Percentiles rank a stretch among this genome's conserved stretches.
Conservation (phyloP, 2,797 vertebrate genomes). For the Pseudocheirus occidentalis region DNA sequence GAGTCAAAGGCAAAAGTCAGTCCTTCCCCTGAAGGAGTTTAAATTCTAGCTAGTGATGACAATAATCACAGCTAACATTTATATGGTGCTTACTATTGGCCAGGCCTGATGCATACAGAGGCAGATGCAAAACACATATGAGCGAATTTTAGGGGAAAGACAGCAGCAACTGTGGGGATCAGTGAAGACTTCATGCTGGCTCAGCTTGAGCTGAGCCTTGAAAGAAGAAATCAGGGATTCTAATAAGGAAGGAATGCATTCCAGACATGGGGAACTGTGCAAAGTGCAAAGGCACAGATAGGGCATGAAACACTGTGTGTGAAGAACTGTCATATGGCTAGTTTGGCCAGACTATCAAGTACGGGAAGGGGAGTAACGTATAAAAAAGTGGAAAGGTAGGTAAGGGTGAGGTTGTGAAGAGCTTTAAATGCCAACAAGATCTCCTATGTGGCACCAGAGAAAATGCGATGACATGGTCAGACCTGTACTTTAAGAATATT, state of each 20-base stretch:
- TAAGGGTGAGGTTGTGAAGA: not conserved
- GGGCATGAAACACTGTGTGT: not conserved
- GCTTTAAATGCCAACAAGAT: not conserved
- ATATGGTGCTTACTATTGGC: not conserved
- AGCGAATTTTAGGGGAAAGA: not conserved
- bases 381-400: not conserved
- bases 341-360: not conserved
- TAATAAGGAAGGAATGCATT: not conserved
- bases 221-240: not conserved
- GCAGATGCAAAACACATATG: not conserved
- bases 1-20: not conserved
- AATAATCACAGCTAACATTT: not conserved
- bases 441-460: not conserved
- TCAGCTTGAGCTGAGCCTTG: not conserved
- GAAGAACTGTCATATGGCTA: not conserved
- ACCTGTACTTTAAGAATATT: not conserved
- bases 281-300: not conserved
- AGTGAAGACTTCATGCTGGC: not conserved
- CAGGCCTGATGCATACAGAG: not conserved
- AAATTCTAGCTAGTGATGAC: not conserved
- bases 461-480: not conserved
- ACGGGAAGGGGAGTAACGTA: not conserved
- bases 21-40: not conserved
- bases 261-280: not conserved
- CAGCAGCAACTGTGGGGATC: not conserved